Percentiles rank a stretch among this genome's conserved stretches.
These are phyloP conservation scores for Brachyhypopomus occidentalis DNA, from an alignment of 2,113 vertebrate species.

Conservation along the genomic window DNA sequence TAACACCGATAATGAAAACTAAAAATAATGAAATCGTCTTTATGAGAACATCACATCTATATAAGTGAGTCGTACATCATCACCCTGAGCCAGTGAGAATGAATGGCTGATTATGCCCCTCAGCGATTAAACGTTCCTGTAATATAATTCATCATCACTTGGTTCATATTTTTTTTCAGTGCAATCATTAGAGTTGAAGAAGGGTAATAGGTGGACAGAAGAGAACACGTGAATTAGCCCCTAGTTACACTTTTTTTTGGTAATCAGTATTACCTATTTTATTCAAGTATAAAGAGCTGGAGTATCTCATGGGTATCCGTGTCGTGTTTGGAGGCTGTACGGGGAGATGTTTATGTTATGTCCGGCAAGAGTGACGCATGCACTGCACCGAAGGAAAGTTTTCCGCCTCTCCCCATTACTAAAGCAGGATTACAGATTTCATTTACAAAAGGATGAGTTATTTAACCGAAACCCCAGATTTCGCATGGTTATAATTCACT, in stretches of 20 bases:
- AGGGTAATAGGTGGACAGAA: too few relatives aligned
- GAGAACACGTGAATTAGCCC: too few relatives aligned
- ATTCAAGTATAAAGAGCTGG: background rate
- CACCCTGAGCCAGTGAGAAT: conserved; percentile 88
- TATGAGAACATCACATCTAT: conserved; percentile 85
- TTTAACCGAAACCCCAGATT: conserved; percentile 29
- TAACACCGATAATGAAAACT: conserved; percentile 55
- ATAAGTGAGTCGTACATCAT: conserved; percentile 85
- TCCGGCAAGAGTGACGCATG: background rate
- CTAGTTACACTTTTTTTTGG: too few relatives aligned
- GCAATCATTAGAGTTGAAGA: conserved; percentile 22
- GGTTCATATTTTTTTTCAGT: conserved; percentile 64
- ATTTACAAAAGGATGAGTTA: conserved; percentile 32
- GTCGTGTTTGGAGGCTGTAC: background rate
- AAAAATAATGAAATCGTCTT: conserved; percentile 55
- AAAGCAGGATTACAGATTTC: conserved; percentile 38
- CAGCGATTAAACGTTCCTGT: conserved; percentile 81
- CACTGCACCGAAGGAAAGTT: background rate
- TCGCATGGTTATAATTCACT: conserved; percentile 51
- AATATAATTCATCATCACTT: conserved; percentile 83
- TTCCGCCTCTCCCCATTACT: background rate
- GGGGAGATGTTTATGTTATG: background rate
- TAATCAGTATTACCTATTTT: background rate
- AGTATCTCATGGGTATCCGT: background rate
- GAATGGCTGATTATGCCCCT: conserved; percentile 85